Conservation (phyloP, 2,797 vertebrate genomes). For the Syngnathus acus region DNA sequence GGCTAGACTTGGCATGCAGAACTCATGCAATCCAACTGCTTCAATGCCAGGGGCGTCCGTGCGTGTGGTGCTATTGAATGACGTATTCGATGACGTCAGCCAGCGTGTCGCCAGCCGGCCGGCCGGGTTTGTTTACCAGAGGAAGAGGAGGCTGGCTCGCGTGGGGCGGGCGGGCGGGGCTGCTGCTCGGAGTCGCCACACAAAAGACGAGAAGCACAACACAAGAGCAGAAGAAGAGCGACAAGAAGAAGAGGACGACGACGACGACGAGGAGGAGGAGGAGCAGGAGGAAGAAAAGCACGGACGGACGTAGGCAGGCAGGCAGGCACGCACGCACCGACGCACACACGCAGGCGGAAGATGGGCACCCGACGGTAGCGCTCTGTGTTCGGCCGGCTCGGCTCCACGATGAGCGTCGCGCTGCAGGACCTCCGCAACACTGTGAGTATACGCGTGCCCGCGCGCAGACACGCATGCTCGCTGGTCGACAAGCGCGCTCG, state of each 20-base stretch:
- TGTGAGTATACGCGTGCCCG: constrained; percentile 64
- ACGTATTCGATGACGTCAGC: constrained; percentile 38
- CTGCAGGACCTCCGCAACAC: constrained; percentile 88
- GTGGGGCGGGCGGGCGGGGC: constrained; percentile 41
- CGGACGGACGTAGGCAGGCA: constrained; percentile 19
- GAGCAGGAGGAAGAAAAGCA: constrained; percentile 1
- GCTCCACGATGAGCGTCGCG: constrained; percentile 87
- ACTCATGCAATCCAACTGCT: no score
- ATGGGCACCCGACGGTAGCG: constrained; percentile 61
- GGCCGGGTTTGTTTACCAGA: constrained; percentile 49
- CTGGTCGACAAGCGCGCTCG: constrained; percentile 10
- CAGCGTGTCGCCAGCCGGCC: constrained; percentile 15
- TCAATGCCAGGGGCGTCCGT: no score
- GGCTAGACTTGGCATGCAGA: no score
- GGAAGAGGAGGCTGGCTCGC: constrained; percentile 44
- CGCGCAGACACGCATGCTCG: background rate
- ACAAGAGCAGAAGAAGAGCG: background rate
- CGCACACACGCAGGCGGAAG: constrained; percentile 29
- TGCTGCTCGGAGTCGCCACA: constrained; percentile 4
- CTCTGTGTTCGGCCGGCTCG: constrained; percentile 37
- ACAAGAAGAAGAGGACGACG: background rate
- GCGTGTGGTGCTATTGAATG: constrained; percentile 33
- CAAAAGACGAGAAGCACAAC: no score
- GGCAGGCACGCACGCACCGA: constrained; percentile 14
- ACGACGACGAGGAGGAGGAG: background rate